Evolutionary conservation across 1,140 invertebrate species (phyloP), one percentile per base, ranked within the genome.

Genomic region (Archivesica marissinica): DNA sequence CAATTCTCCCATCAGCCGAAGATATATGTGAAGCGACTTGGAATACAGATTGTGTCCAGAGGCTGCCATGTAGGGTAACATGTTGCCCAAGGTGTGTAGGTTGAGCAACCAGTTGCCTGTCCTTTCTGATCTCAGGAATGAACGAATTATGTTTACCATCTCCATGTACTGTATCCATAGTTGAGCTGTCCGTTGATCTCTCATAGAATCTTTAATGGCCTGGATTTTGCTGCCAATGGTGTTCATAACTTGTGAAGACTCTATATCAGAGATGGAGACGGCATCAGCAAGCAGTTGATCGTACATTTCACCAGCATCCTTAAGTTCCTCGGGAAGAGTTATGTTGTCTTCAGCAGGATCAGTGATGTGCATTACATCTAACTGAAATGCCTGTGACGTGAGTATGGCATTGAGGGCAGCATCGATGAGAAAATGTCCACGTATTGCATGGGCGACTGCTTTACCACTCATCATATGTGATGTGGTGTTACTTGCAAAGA

Each of bases 31-130:
- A 54, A 89, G 86, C 70, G 92, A 93, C 92, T 95, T 95, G 9
- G 94, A 92, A 89, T 95, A 95, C 30, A 92, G 77, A 80, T 93
- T 93, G 86, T 95, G 94, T n/a, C 94, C 94, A 76, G 88, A 72
- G 4, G 94, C n/a, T n/a, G n/a, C n/a, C n/a, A n/a, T n/a, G n/a
- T n/a, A n/a, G n/a, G n/a, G n/a, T n/a, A n/a, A n/a, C n/a, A n/a
- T n/a, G n/a, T n/a, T n/a, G n/a, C n/a, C n/a, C n/a, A n/a, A n/a
- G n/a, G n/a, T n/a, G n/a, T n/a, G n/a, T n/a, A n/a, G n/a, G n/a
- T n/a, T n/a, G n/a, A n/a, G n/a, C n/a, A n/a, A n/a, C n/a, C n/a
- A n/a, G n/a, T n/a, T n/a, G n/a, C n/a, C n/a, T n/a, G n/a, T n/a
- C n/a, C n/a, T n/a, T n/a, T n/a, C n/a, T n/a, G n/a, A n/a, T n/a